Evolutionary conservation across 1,140 invertebrate genomes (phyloP), one percentile per base, ranked within the genome.

Genomic region (Elymnias hypermnestra): DNA sequence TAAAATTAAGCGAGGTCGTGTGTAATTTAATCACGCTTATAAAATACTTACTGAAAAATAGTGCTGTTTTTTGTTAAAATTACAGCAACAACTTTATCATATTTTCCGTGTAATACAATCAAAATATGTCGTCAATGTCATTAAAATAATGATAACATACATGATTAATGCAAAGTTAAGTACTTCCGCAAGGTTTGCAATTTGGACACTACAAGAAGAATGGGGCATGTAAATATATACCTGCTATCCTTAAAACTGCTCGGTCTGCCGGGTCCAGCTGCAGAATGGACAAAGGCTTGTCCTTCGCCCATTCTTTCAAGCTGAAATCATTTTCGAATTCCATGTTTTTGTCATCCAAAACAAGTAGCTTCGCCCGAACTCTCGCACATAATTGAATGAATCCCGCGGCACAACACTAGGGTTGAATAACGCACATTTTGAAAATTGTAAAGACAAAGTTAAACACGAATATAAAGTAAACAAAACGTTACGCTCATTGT

Each of bases 191-290:
- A 6, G 3, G 3, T 21, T 4, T 21, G 19, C 19, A 6, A 21
- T n/a, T n/a, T n/a, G n/a, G n/a, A n/a, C n/a, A n/a, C n/a, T n/a
- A n/a, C n/a, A n/a, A n/a, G n/a, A n/a, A n/a, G n/a, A n/a, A n/a
- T n/a, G n/a, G n/a, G 0, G 23, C 9, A 3, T 29, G 10, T 2
- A 13, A 3, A 12, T 28, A 29, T 9, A 6, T 29, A 99, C 97
- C 97, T 89, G 97, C 96, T 88, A 98, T 98, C 69, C 95, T 90
- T 22, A 98, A 90, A 15, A 99, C 96, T 53, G 96, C 96, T 77
- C 97, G 89, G 89, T 98, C 94, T 59, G 95, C 95, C 64, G 94
- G 93, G 90, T 97, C 95, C 72, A 99, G 89, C 86, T 98, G 96
- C 31, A 98, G 89, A 75, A 98, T 97, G 83, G 95, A 95, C 65